Evolutionary conservation across 2,797 vertebrate genomes (phyloP), one percentile per base, ranked within the genome.

Genomic region (Macrochelys suwanniensis): DNA sequence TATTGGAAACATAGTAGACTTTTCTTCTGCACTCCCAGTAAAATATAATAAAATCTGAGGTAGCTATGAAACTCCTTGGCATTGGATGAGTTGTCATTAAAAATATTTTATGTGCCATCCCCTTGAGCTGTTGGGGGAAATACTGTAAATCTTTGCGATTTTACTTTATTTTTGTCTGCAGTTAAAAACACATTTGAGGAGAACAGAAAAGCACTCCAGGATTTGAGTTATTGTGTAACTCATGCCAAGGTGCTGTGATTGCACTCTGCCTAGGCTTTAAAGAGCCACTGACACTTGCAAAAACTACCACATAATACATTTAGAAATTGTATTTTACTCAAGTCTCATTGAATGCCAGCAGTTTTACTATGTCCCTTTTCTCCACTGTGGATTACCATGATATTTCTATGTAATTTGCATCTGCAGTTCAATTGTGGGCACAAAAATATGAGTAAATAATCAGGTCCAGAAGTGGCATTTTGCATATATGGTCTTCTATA

Each of bases 21-120:
- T 94, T 94, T 79, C 47, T 79, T 86, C 82, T 90, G 56, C 68
- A 23, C 56, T 90, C 25, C 45, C 26, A 47, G 88, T 85, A 92
- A 53, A 87, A 65, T 50, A 47, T 78, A 76, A 54, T 19, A 8
- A 50, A 76, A 45, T 37, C 1, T 1, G 28, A 31, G 28, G 13
- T 16, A 89, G 6, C 19, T 50, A 7, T 4, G 37, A 92, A 74
- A 28, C 9, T 85, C 28, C 45, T 53, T 51, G 87, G 79, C 80
- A 42, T 8, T 47, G 4, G 6, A n/a, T 50, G 1, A 13, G 53
- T 26, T 84, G 71, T 45, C 37, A 25, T 74, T 21, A 74, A 45
- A 74, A 11, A 93, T 76, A 25, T 85, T 57, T 92, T 91, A 45
- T 16, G 13, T n/a, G n/a, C 51, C 12, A 26, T 12, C 50, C 50